These are phyloP conservation scores for Podarcis lilfordi DNA, from an alignment of 2,797 vertebrate genomes.

Conservation along the genomic window DNA sequence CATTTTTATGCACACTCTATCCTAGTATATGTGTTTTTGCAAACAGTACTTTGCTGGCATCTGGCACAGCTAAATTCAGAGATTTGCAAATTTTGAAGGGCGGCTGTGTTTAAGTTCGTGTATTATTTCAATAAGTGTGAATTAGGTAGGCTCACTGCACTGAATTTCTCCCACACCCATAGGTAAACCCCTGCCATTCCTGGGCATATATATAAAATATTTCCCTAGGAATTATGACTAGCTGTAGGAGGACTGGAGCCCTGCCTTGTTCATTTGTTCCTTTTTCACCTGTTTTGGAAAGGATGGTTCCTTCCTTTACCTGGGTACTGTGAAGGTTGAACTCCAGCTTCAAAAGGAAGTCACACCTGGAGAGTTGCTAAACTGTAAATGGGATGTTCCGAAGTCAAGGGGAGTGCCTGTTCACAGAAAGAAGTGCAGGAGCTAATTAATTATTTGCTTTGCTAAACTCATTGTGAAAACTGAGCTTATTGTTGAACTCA, in stretches of 20 bases:
- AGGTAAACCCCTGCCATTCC: too few relatives aligned
- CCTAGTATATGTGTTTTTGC: too few relatives aligned
- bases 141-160: too few relatives aligned
- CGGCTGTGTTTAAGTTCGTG: too few relatives aligned
- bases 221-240: background rate
- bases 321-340: background rate
- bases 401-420: background rate
- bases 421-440: background rate
- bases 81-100: too few relatives aligned
- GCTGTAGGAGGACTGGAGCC: background rate
- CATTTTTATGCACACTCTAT: too few relatives aligned
- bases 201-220: background rate
- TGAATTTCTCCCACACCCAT: too few relatives aligned
- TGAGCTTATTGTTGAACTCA: constrained; percentile 1
- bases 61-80: too few relatives aligned
- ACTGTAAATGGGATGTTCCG: background rate
- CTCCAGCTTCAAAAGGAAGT: background rate
- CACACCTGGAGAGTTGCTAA: background rate
- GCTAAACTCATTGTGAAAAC: background rate
- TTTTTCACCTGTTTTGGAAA: background rate
- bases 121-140: too few relatives aligned
- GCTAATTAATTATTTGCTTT: constrained; percentile 33
- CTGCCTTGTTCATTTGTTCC: background rate
- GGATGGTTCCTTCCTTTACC: background rate
- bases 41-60: too few relatives aligned